A percentile compares a stretch with the other conserved stretches of the same genome.
Evolutionary conservation across 2,113 vertebrate genomes (phyloP).

Genomic region (Nibea albiflora): DNA sequence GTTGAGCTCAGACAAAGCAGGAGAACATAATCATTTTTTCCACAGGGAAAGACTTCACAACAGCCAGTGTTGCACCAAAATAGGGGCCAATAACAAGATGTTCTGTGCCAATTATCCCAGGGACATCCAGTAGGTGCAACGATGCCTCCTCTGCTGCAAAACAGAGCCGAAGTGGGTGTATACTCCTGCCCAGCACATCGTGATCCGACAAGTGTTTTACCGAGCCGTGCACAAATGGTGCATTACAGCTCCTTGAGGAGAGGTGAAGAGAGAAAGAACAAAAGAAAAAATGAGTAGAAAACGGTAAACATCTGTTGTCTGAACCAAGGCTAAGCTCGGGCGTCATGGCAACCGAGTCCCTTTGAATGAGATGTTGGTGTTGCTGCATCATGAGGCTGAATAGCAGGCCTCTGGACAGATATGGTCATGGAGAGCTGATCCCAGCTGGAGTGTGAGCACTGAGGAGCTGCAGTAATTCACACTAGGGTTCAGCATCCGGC

Average conservation of each 20-base stretch:
- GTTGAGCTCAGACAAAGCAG: constrained; percentile 71
- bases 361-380: constrained; percentile 63
- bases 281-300: constrained; percentile 41
- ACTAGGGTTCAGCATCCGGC: constrained; percentile 3
- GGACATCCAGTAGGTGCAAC: constrained; percentile 52
- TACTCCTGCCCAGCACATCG: constrained; percentile 49
- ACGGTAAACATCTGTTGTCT: constrained; percentile 52
- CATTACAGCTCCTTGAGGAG: constrained; percentile 37
- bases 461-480: constrained; percentile 21
- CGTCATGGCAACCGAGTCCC: constrained; percentile 76
- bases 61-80: constrained; percentile 21
- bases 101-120: constrained; percentile 63
- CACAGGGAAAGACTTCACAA: constrained; percentile 41
- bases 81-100: constrained; percentile 56
- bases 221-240: constrained; percentile 25
- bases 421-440: constrained; percentile 16
- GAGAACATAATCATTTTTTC: constrained; percentile 53
- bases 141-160: constrained; percentile 37
- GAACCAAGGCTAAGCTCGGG: constrained; percentile 49
- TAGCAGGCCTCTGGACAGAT: constrained; percentile 41
- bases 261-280: constrained; percentile 45
- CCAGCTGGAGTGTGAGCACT: constrained; percentile 22
- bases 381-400: constrained; percentile 51
- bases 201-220: constrained; percentile 61
- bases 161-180: constrained; percentile 46